phyloP scores from a whole-genome alignment of 2,888 invertebrate genomes.

The Stenchaetothrips biformis region DNA sequence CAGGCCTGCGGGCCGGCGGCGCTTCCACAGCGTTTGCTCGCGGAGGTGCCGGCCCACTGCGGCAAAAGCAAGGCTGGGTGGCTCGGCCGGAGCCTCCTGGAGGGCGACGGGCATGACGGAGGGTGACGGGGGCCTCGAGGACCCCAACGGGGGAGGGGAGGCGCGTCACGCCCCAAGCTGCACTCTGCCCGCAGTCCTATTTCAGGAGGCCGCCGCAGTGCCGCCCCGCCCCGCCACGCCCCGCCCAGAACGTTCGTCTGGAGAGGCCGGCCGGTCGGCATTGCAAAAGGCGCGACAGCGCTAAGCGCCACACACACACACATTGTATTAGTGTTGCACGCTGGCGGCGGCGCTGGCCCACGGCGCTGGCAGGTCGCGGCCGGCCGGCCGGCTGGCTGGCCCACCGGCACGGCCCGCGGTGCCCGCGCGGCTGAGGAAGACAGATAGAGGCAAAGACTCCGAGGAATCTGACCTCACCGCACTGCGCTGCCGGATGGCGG shows the following conservation, averaged over 20 bases:
- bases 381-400: not conserved
- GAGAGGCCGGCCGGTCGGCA: not conserved
- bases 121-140: not conserved
- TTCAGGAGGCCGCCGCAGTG: not conserved
- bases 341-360: no score
- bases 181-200: not conserved
- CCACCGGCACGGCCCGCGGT: not conserved
- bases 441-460: constrained; percentile 20
- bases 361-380: not conserved
- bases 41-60: no score
- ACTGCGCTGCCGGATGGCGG: not conserved
- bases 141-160: not conserved
- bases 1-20: not conserved
- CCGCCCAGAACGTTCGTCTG: not conserved
- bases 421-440: constrained; percentile 6
- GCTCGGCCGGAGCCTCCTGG: not conserved
- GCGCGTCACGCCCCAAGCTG: not conserved
- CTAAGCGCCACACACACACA: no score
- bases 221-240: not conserved
- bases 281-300: no score
- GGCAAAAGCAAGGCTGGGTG: no score
- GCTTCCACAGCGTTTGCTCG: not conserved
- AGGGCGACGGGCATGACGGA: not conserved
- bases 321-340: no score
- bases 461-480: constrained; percentile 12